phyloP scores from a whole-genome alignment of 2,888 invertebrate species.

The Zootermopsis nevadensis region DNA sequence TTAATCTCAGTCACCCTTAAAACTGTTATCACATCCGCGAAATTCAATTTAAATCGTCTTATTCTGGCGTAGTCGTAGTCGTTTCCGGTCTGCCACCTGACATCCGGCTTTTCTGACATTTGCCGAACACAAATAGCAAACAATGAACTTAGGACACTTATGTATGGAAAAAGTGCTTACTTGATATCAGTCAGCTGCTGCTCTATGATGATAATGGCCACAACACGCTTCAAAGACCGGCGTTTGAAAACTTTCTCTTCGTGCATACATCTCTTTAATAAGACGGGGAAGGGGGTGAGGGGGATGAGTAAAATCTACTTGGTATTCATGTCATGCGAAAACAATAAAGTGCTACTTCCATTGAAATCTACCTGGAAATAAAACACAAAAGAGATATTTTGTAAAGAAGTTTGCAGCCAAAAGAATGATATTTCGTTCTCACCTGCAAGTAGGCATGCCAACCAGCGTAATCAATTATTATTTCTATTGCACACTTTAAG shows the following conservation, averaged over 20 bases:
- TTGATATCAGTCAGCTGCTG: not conserved
- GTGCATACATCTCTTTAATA: not conserved
- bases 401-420: not conserved
- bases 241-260: constrained; percentile 7
- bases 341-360: constrained; percentile 20
- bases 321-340: constrained; percentile 21
- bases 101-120: no score
- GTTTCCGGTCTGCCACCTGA: no score
- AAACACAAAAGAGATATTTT: not conserved
- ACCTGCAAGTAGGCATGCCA: not conserved
- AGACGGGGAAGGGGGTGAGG: no score
- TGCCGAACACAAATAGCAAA: no score
- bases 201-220: constrained; percentile 6
- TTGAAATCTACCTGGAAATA: constrained; percentile 20
- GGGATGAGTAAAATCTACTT: not conserved
- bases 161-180: no score
- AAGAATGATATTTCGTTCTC: not conserved
- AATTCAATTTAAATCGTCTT: no score
- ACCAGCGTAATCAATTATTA: no score
- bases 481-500: no score
- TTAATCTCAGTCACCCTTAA: no score
- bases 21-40: no score
- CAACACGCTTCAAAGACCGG: not conserved
- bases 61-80: no score
- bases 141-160: no score